Conservation (phyloP, 2,888 invertebrate species). For the Zygothrica quintamaculata region DNA sequence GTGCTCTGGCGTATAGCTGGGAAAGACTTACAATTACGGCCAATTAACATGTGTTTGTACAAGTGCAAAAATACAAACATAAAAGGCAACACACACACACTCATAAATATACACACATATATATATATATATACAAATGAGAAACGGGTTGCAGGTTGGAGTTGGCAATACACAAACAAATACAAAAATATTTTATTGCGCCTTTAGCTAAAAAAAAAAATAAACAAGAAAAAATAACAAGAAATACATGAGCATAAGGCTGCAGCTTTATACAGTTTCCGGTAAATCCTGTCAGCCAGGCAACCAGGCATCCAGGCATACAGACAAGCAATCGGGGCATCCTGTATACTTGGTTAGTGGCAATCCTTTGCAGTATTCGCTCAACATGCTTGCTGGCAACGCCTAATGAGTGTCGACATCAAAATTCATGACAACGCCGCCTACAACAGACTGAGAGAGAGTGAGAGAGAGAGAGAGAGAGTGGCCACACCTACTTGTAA, state of each 20-base stretch:
- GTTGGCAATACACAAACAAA: constrained; percentile 67
- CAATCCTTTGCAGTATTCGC: constrained; percentile 69
- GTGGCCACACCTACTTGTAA: constrained; percentile 56
- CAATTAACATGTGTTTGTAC: constrained; percentile 81
- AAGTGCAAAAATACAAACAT: constrained; percentile 77
- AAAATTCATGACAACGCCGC: constrained; percentile 75
- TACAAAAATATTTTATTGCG: constrained; percentile 73
- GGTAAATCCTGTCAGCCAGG: constrained; percentile 2
- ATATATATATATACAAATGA: too few relatives aligned
- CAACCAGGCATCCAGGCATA: too few relatives aligned
- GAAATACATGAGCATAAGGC: constrained; percentile 16
- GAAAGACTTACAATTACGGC: constrained; percentile 76
- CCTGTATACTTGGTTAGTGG: constrained; percentile 21
- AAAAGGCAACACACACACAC: constrained; percentile 44
- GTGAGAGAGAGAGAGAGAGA: too few relatives aligned
- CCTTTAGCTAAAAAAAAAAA: constrained; percentile 49
- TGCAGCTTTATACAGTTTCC: constrained; percentile 26
- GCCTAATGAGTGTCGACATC: constrained; percentile 77
- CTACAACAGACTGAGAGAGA: constrained; percentile 32
- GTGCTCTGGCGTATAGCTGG: constrained; percentile 45
- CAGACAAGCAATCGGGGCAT: constrained; percentile 1
- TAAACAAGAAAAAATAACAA: too few relatives aligned
- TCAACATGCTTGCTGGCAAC: constrained; percentile 44
- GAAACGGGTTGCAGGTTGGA: constrained; percentile 6
- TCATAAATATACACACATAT: constrained; percentile 12